Conservation (phyloP, 2,888 invertebrate species). For the Homarus gammarus region DNA sequence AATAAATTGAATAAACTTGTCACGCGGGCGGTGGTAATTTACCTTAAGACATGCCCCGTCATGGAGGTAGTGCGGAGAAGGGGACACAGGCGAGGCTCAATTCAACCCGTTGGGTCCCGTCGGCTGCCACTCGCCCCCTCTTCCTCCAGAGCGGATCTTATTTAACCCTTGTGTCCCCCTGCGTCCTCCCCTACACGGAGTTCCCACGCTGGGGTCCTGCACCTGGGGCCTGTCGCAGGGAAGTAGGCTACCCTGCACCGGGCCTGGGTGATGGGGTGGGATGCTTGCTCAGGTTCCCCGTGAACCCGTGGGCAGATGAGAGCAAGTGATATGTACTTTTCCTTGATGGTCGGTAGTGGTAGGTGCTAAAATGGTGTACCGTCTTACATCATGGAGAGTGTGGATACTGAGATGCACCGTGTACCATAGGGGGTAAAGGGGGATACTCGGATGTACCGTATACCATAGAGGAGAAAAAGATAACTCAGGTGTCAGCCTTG, state of each 20-base stretch:
- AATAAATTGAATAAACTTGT: conserved; percentile 52
- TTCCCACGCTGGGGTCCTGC: conserved; percentile 34
- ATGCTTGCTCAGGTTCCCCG: too few species aligned
- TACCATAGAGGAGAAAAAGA: too few species aligned
- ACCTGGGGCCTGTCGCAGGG: conserved; percentile 33
- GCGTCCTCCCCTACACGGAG: conserved; percentile 23
- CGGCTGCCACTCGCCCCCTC: conserved; percentile 2
- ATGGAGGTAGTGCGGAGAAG: conserved; percentile 29
- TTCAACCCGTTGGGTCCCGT: conserved; percentile 28
- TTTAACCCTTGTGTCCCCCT: conserved; percentile 52
- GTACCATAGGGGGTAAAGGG: not conserved
- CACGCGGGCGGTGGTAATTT: conserved; percentile 44
- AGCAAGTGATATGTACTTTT: too few species aligned
- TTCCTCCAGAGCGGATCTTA: conserved; percentile 38
- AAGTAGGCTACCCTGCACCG: not conserved
- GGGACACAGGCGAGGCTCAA: conserved; percentile 7
- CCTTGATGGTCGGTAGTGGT: too few species aligned
- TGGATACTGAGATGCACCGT: not conserved
- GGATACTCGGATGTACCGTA: not conserved
- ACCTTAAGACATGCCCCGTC: conserved; percentile 52
- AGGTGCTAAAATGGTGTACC: too few species aligned
- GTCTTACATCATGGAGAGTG: not conserved
- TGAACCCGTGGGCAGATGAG: too few species aligned
- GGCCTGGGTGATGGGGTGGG: too few species aligned
- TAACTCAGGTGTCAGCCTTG: too few species aligned